phyloP scores from a whole-genome alignment of 2,888 invertebrate genomes.

The Molanna angustata region DNA sequence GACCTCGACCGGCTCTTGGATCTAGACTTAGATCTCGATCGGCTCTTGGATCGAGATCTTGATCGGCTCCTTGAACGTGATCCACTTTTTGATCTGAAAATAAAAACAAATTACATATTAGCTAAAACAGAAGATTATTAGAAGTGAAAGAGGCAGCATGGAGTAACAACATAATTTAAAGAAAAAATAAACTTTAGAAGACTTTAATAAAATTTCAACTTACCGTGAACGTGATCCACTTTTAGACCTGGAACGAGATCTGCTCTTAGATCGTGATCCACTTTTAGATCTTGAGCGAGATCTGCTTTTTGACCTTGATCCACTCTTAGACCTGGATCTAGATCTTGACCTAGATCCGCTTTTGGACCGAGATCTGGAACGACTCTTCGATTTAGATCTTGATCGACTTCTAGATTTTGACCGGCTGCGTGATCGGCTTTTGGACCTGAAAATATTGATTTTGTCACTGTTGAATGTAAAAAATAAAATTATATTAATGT shows the following conservation, averaged over 20 bases:
- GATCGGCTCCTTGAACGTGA: conserved; percentile 37
- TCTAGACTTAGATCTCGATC: conserved; percentile 36
- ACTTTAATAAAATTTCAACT: conserved; percentile 31
- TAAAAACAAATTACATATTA: conserved; percentile 34
- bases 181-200: background rate
- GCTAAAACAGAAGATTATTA: conserved; percentile 20
- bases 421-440: conserved; percentile 22
- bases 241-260: conserved; percentile 38
- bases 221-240: conserved; percentile 38
- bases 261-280: conserved; percentile 42
- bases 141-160: no score
- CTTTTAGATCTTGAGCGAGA: conserved; percentile 39
- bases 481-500: no score
- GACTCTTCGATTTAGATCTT: conserved; percentile 40
- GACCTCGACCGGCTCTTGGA: conserved; percentile 39
- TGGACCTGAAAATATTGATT: no score
- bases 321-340: conserved; percentile 43
- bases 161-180: no score
- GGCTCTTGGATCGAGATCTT: conserved; percentile 36
- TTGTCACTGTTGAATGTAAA: no score
- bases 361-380: conserved; percentile 45
- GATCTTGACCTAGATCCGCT: conserved; percentile 46
- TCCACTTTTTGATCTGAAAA: conserved; percentile 33
- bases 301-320: conserved; percentile 42
- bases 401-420: conserved; percentile 46